A percentile compares a stretch with the other conserved stretches of the same genome.
phyloP scores from a whole-genome alignment of 2,113 vertebrate genomes.

The Dasyurus viverrinus region DNA sequence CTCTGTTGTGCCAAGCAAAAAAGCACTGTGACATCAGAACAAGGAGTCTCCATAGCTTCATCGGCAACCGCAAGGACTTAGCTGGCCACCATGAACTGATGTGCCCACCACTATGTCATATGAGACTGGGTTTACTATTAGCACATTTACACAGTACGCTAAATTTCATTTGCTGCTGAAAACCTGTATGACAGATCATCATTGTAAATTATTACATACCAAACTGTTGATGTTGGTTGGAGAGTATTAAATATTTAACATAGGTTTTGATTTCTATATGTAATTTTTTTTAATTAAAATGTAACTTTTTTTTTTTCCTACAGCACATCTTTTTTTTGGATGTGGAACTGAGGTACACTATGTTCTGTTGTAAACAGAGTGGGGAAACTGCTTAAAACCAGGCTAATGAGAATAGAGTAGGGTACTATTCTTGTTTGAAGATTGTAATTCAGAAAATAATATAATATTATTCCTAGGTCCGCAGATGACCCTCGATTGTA shows the following conservation, averaged over 20 bases:
- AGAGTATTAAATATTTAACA: constrained; percentile 94
- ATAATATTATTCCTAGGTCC: constrained; percentile 87
- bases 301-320: constrained; percentile 85
- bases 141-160: constrained; percentile 81
- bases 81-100: constrained; percentile 83
- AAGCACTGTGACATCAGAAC: constrained; percentile 89
- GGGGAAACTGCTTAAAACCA: constrained; percentile 87
- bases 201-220: constrained; percentile 92
- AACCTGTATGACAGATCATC: constrained; percentile 85
- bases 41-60: constrained; percentile 83
- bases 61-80: constrained; percentile 82
- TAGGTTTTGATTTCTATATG: constrained; percentile 91
- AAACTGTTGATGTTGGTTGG: constrained; percentile 87
- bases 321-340: constrained; percentile 87
- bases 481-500: constrained; percentile 85
- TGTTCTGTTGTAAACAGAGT: constrained; percentile 90
- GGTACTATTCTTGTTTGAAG: constrained; percentile 88
- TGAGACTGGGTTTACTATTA: constrained; percentile 83
- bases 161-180: constrained; percentile 91
- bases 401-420: constrained; percentile 86
- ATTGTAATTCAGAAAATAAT: constrained; percentile 89
- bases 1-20: constrained; percentile 87
- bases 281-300: constrained; percentile 89
- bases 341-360: constrained; percentile 88
- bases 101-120: constrained; percentile 77